These are phyloP conservation scores for Wasmannia auropunctata DNA, from an alignment of 1,140 invertebrate genomes.

Conservation along the genomic window DNA sequence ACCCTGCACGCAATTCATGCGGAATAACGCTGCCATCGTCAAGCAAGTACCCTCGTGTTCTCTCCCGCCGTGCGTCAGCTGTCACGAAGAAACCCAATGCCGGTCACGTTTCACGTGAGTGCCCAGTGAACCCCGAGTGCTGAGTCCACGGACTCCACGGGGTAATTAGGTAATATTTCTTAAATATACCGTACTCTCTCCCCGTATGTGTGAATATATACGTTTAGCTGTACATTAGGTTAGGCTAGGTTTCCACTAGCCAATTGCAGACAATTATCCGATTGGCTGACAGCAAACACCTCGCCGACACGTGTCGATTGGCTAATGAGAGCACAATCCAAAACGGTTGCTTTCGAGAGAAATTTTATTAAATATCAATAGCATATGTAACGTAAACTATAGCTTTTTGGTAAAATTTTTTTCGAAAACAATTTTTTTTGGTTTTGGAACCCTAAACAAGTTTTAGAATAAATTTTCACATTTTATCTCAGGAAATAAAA, in stretches of 20 bases:
- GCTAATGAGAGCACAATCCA: too few relatives aligned
- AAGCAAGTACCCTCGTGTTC: neutral
- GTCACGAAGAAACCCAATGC: slow-evolving; percentile 2
- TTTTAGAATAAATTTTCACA: too few relatives aligned
- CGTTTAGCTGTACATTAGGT: neutral
- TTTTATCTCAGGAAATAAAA: too few relatives aligned
- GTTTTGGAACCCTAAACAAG: too few relatives aligned
- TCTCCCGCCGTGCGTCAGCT: neutral
- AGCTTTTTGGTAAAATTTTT: too few relatives aligned
- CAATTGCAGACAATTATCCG: too few relatives aligned
- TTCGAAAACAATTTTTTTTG: too few relatives aligned
- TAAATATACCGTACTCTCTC: neutral
- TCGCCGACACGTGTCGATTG: too few relatives aligned
- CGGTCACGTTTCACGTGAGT: neutral
- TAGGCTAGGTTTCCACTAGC: neutral
- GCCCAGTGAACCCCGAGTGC: neutral
- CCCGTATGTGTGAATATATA: neutral
- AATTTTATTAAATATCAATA: too few relatives aligned
- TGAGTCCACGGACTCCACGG: neutral
- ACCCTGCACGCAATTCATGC: slow-evolving; percentile 8
- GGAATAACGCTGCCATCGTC: slow-evolving; percentile 34
- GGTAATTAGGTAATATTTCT: slow-evolving; percentile 40
- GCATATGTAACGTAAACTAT: too few relatives aligned
- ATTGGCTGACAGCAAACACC: too few relatives aligned
- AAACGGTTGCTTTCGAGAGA: too few relatives aligned